Conservation (phyloP, 2,888 invertebrate species). For the Fissipunctia ypsillon region DNA sequence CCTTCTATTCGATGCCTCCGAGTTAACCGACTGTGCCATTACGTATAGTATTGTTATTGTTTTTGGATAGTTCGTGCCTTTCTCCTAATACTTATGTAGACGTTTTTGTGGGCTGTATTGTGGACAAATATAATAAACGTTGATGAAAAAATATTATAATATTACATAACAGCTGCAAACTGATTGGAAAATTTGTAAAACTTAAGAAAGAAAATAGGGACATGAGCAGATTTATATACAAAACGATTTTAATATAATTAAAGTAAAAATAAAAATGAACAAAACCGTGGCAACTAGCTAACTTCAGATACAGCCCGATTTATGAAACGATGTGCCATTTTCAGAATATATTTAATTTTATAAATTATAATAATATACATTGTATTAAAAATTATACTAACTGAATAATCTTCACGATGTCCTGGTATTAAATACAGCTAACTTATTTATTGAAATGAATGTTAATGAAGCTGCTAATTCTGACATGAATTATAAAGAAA, state of each 20-base stretch:
- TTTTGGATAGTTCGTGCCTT: conserved; percentile 69
- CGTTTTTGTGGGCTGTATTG: conserved; percentile 49
- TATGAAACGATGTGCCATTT: conserved; percentile 64
- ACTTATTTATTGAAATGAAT: conserved; percentile 39
- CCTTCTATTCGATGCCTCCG: conserved; percentile 77
- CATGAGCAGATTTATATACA: neutral
- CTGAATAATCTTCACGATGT: conserved; percentile 44
- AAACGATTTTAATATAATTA: neutral
- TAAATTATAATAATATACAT: conserved; percentile 56
- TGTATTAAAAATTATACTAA: conserved; percentile 54
- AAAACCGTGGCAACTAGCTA: conserved; percentile 22
- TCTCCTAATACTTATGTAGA: conserved; percentile 28
- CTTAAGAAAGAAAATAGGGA: neutral
- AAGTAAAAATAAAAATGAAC: neutral
- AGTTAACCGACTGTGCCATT: conserved; percentile 66
- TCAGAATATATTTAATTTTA: conserved; percentile 59
- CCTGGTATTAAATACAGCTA: conserved; percentile 32
- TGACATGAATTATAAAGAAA: neutral
- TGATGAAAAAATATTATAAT: neutral
- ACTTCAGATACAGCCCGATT: conserved; percentile 54
- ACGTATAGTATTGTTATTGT: conserved; percentile 58
- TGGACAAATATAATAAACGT: neutral
- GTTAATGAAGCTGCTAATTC: neutral
- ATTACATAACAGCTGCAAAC: neutral
- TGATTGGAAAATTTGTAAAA: neutral